Base-by-base conservation (phyloP, 2,113 vertebrate species). In the Mesocricetus auratus region DNA sequence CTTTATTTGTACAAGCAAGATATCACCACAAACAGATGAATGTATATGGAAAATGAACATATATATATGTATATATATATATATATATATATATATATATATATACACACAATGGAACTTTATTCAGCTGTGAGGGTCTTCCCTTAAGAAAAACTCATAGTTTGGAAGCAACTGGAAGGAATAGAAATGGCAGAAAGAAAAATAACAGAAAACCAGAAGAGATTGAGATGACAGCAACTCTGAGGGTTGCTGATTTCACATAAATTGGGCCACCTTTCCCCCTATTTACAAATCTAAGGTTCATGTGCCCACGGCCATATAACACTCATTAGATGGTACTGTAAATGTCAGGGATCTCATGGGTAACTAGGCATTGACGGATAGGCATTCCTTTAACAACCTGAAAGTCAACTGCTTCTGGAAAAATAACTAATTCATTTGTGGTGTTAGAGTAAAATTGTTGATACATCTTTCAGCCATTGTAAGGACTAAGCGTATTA, bases 381-480 rank as follows among this genome's bases (percentile, higher is more conserved):
- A 29, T 15, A 22, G 79, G 12, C 24, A 74, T 45, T 86, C 68
- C 10, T 45, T 60, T 15, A 60, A 47, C 7, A n/a, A 74, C 78
- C 16, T 50, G 78, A 89, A 85, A 78, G 50, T 16, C 87, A 83
- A 60, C 10, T 75, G 16, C 66, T 6, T 88, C 69, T 68, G 9
- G 64, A 68, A 91, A 42, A 73, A 77, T 64, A 93, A 87, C 26
- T 7, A 50, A 86, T 56, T 36, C 53, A 62, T 92, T 92, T 79
- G 33, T 56, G n/a, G 56, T 36, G 39, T 53, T 42, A 85, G 11
- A 22, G 15, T 58, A 21, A 60, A 85, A 86, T 11, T 88, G 47
- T 56, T 68, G 42, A 56, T 86, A 7, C 71, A 11, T 5, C 33
- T 78, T 58, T 75, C 11, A 45, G 31, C 6, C 29, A 66, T 21